Evolutionary conservation across 1,140 invertebrate species (phyloP).

Genomic region (Temnothorax curvispinosus): DNA sequence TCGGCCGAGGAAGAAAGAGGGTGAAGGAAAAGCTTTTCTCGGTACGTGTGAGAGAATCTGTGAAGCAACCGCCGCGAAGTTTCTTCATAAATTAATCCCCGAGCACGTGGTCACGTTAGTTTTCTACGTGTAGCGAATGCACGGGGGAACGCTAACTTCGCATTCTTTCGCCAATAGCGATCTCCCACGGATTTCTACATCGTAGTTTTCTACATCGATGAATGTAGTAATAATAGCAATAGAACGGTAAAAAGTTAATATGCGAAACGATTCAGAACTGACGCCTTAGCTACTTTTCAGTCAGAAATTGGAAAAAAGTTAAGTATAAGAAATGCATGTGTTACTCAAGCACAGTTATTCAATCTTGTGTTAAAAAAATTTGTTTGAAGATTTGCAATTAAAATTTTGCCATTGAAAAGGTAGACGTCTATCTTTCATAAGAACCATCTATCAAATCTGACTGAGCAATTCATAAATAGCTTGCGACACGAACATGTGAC

Average conservation of each 20-base stretch:
- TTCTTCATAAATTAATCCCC: constrained; percentile 23
- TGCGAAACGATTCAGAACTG: not conserved
- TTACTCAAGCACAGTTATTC: not conserved
- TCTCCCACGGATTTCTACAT: not conserved
- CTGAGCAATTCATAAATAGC: not conserved
- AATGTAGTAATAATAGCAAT: not conserved
- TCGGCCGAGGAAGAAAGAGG: not conserved
- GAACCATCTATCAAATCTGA: not conserved
- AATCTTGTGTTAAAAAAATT: not conserved
- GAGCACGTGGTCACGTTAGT: not conserved
- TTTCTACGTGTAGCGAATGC: not conserved
- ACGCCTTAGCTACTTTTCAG: not conserved
- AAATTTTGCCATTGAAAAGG: not conserved
- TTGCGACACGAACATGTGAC: not conserved
- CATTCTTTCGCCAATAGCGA: not conserved
- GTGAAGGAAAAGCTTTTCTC: not conserved
- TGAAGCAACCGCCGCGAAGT: constrained; percentile 7
- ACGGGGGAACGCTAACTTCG: not conserved
- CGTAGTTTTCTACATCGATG: not conserved
- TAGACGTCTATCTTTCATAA: not conserved
- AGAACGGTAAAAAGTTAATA: not conserved
- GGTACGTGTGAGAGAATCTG: not conserved
- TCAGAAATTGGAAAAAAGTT: not conserved
- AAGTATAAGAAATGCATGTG: not conserved
- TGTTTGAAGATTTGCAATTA: not conserved